Base-by-base conservation (phyloP, 2,888 invertebrate genomes). In the Sussaba pulchella region DNA sequence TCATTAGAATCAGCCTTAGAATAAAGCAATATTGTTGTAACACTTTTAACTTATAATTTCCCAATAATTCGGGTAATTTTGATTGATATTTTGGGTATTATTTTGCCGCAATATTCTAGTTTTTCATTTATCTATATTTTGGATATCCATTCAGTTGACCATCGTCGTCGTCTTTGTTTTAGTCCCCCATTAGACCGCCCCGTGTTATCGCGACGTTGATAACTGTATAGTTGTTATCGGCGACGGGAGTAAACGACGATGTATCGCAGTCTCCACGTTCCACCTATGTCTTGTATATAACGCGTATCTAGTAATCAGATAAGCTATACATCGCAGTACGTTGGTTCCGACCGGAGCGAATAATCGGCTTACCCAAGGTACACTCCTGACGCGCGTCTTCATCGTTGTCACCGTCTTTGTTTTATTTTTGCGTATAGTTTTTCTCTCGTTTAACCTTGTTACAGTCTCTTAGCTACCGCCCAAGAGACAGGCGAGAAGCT, bases 221-320 rank as follows among this genome's bases (percentile, higher is more conserved):
- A 57, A 57, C 57, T 31, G 36, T 36, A 5, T 5, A 36, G 57
- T 57, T 57, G 26, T 57, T 26, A 64, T 64, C 47, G 47, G 31
- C 31, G 17, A 47, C 26, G 64, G 17, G 31, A 14, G 63, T 64
- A 64, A 64, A 64, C 64, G 64, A 45, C 17, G 45, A 45, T 14
- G 54, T 64, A 14, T n/a, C n/a, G n/a, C 26, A 31, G 31, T 17
- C 47, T 64, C 47, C 31, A 5, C 21, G 12, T 17, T 67, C 39
- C 21, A 36, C 50, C 45, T 64, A 17, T 66, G 24, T 63, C n/a
- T 26, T 26, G 17, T 31, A 24, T 12, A 17, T 57, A 41, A 31
- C 59, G 39, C 9, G 12, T 31, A 17, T 31, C 12, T 2, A 17
- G 14, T 21, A 61, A 71, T 59, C 59, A 14, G 47, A 71, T 61